These are phyloP conservation scores for Orthosia gothica DNA, from an alignment of 2,888 invertebrate genomes.

Conservation along the genomic window DNA sequence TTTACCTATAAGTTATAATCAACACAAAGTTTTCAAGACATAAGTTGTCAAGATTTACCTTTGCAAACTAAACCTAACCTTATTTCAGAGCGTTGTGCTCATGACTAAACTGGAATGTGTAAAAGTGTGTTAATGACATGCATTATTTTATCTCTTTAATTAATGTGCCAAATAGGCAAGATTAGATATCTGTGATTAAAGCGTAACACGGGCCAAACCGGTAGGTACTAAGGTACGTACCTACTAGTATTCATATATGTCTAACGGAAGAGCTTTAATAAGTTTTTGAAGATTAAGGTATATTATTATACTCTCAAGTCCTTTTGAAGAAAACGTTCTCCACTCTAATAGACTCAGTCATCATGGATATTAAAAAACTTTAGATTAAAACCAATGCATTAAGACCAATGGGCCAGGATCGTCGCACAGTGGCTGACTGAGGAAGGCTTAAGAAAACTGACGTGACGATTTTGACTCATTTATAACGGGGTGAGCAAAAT, in stretches of 20 bases:
- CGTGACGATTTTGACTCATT: too few relatives aligned
- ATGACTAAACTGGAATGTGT: not conserved
- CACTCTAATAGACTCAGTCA: too few relatives aligned
- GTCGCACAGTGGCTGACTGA: too few relatives aligned
- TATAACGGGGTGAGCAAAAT: too few relatives aligned
- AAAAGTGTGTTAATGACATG: not conserved
- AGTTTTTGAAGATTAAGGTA: not conserved
- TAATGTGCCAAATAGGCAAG: not conserved
- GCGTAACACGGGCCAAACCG: not conserved
- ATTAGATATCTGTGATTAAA: not conserved
- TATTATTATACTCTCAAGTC: too few relatives aligned
- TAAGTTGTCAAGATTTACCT: not conserved
- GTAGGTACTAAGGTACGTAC: too few relatives aligned
- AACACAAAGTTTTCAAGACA: not conserved
- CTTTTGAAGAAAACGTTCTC: too few relatives aligned
- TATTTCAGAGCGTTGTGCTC: not conserved
- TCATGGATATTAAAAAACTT: too few relatives aligned
- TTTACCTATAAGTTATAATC: not conserved
- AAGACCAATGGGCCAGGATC: too few relatives aligned
- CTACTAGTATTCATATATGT: too few relatives aligned
- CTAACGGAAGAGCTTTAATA: not conserved
- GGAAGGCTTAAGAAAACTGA: too few relatives aligned
- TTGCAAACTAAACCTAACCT: not conserved
- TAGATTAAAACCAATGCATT: too few relatives aligned
- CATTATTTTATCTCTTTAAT: conserved; percentile 1